phyloP scores from a whole-genome alignment of 2,113 vertebrate species.

The Chaetodon auriga region DNA sequence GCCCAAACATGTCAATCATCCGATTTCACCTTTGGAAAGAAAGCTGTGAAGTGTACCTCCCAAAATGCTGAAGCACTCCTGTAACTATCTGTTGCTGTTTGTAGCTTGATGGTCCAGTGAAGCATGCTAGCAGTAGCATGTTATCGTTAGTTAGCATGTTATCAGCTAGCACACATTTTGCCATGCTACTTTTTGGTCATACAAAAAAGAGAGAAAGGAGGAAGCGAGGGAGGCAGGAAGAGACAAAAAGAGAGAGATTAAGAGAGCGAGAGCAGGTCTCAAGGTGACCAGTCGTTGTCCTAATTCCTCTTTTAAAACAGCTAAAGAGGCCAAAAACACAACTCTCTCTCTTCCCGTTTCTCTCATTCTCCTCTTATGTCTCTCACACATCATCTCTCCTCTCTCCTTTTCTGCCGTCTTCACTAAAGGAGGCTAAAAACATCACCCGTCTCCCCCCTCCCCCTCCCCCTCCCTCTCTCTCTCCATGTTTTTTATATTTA shows the following conservation, averaged over 20 bases:
- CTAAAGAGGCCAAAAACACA: slow-evolving; percentile 76
- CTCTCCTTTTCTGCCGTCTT: slow-evolving; percentile 18
- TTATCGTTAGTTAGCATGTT: background rate
- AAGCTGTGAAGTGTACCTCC: too few species aligned
- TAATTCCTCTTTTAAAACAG: slow-evolving; percentile 77
- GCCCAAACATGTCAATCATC: too few species aligned
- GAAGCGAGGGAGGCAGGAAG: background rate
- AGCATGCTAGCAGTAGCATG: background rate
- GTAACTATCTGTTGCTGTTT: background rate
- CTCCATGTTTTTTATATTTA: slow-evolving; percentile 54
- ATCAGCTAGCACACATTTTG: background rate
- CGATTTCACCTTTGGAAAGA: too few species aligned
- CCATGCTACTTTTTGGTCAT: slow-evolving; percentile 2
- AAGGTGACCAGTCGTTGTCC: slow-evolving; percentile 77
- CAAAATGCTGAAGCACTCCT: background rate
- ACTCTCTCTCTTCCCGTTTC: slow-evolving; percentile 25
- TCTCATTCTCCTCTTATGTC: background rate
- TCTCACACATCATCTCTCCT: background rate
- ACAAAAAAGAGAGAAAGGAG: background rate
- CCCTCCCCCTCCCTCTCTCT: slow-evolving; percentile 3
- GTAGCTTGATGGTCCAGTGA: too few species aligned
- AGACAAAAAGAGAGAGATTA: slow-evolving; percentile 38
- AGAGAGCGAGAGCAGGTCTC: slow-evolving; percentile 54
- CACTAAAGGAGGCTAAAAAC: slow-evolving; percentile 44
- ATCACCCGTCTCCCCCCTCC: slow-evolving; percentile 26